Evolutionary conservation across 2,888 invertebrate species (phyloP).

Genomic region (Dichetophora obliterata): DNA sequence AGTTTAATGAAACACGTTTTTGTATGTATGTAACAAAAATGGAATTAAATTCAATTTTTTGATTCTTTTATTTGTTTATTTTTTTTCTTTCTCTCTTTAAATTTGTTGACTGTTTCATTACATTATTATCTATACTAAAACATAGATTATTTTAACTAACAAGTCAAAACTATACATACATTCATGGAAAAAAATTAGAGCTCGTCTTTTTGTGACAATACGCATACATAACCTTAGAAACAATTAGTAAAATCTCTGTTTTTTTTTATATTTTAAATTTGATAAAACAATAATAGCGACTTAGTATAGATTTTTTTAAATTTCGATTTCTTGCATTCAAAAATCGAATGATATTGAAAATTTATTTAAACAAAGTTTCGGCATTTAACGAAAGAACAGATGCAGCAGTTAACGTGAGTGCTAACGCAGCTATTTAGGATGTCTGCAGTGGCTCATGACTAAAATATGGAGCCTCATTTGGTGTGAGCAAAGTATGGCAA

Average conservation of each 20-base stretch:
- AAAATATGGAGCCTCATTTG: constrained; percentile 91
- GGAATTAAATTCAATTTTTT: constrained; percentile 2
- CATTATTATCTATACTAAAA: constrained; percentile 21
- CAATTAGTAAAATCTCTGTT: too few relatives aligned
- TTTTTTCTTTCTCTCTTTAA: neutral
- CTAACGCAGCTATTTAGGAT: constrained; percentile 51
- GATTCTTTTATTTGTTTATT: neutral
- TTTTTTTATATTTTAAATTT: too few relatives aligned
- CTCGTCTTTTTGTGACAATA: neutral
- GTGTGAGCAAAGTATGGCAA: constrained; percentile 96
- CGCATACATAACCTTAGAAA: too few relatives aligned
- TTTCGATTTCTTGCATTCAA: too few relatives aligned
- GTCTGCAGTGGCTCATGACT: constrained; percentile 75
- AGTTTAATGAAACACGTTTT: too few relatives aligned
- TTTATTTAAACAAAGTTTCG: neutral
- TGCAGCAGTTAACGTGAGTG: too few relatives aligned
- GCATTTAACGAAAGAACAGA: too few relatives aligned
- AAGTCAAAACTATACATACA: neutral
- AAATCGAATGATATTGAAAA: neutral
- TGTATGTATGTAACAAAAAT: constrained; percentile 11
- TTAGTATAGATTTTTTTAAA: too few relatives aligned
- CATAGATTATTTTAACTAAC: constrained; percentile 5
- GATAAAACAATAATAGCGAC: too few relatives aligned
- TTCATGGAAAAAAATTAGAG: neutral
- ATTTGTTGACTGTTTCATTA: constrained; percentile 9